phyloP scores from a whole-genome alignment of 2,797 vertebrate genomes.

The Danio tinwini region DNA sequence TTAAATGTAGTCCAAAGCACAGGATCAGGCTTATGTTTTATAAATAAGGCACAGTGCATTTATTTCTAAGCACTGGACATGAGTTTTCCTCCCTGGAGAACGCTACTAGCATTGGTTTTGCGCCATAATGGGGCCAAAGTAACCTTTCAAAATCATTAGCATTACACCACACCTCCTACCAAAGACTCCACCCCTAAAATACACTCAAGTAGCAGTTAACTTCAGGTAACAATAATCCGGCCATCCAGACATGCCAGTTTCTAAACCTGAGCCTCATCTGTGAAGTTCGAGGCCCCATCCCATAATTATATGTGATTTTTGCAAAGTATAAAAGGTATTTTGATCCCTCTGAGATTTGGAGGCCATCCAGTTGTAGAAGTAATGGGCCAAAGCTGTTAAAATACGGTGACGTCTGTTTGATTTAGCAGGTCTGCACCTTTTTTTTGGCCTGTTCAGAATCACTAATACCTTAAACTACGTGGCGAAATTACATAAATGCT shows the following conservation, averaged over 20 bases:
- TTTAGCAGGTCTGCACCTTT: constrained; percentile 6
- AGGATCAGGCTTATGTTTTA: not conserved
- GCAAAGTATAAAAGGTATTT: constrained; percentile 38
- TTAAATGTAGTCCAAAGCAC: constrained; percentile 6
- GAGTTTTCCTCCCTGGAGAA: not conserved
- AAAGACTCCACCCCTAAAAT: not conserved
- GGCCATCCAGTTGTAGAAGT: constrained; percentile 37
- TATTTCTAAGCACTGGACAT: not conserved
- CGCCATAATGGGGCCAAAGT: not conserved
- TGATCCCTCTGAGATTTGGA: constrained; percentile 27
- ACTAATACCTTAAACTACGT: constrained; percentile 33
- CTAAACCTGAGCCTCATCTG: constrained; percentile 6
- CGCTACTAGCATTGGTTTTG: not conserved
- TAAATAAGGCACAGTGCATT: constrained; percentile 16
- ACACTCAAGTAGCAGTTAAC: not conserved
- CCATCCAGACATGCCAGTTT: not conserved
- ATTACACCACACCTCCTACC: not conserved
- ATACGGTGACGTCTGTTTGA: constrained; percentile 18
- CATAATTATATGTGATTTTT: constrained; percentile 43
- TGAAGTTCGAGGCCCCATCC: constrained; percentile 8
- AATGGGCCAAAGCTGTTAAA: constrained; percentile 51
- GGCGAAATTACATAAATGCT: constrained; percentile 40
- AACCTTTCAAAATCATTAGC: not conserved
- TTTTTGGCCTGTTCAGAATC: not conserved
- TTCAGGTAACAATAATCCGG: constrained; percentile 9